Conservation (phyloP, 1,140 invertebrate genomes). For the Solenopsis fugax region DNA sequence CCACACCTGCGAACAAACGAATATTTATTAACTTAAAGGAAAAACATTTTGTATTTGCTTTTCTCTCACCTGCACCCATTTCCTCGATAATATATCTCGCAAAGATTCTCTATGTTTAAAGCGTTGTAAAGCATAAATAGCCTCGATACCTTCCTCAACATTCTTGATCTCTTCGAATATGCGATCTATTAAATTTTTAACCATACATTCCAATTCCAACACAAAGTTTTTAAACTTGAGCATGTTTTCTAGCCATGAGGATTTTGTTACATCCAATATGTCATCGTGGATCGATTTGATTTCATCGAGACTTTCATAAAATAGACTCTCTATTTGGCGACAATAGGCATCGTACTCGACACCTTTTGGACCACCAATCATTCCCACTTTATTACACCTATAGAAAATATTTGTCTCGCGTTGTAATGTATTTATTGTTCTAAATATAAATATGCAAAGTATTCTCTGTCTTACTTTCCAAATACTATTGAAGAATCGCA, state of each 20-base stretch:
- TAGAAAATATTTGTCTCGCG: neutral
- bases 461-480: constrained; percentile 86
- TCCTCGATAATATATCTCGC: constrained; percentile 88
- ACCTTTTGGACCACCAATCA: constrained; percentile 90
- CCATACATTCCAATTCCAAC: constrained; percentile 89
- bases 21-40: neutral
- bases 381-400: constrained; percentile 88
- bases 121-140: constrained; percentile 90
- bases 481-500: constrained; percentile 92
- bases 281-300: constrained; percentile 88
- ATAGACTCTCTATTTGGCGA: constrained; percentile 88
- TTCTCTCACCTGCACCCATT: constrained; percentile 87
- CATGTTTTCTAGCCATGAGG: constrained; percentile 92
- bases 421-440: constrained; percentile 13
- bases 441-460: neutral
- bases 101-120: constrained; percentile 90
- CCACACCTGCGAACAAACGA: constrained; percentile 88
- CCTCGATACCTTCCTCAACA: constrained; percentile 91
- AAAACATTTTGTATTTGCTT: neutral
- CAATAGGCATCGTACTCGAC: constrained; percentile 90
- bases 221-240: constrained; percentile 88
- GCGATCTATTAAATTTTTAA: constrained; percentile 90
- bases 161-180: constrained; percentile 91
- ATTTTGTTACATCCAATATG: constrained; percentile 91
- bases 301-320: constrained; percentile 89